Evolutionary conservation across 2,797 vertebrate genomes (phyloP), one percentile per base, ranked within the genome.

Genomic region (Phalanger gymnotis): DNA sequence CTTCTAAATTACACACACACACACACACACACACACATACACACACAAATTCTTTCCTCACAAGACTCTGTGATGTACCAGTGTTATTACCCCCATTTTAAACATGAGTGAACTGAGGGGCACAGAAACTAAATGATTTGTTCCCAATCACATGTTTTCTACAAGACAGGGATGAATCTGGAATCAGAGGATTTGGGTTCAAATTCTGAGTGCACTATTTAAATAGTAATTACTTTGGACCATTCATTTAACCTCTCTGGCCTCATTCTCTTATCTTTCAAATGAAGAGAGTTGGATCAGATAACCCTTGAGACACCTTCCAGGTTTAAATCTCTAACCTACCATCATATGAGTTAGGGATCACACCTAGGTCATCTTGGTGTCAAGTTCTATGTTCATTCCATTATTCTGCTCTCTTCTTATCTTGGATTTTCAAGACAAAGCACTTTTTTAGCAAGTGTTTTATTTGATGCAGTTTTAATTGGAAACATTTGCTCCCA

Each of bases 401-500:
- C 22, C 25, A 51, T 25, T 47, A 51, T 87, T 51, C 3, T 47
- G 0, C 51, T 47, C 73, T 87, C 25, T 2, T 61, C 61, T 40
- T 1, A n/a, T 40, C 22, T 81, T 81, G 47, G 73, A 5, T 53
- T 95, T 89, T 94, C 10, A 95, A 81, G 40, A 57, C 22, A 40
- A 55, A 92, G 55, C 53, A n/a, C 90, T 95, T 56, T 81, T 87
- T 56, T 90, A 92, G 73, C 3, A 55, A 53, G 22, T 40, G 53
- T 89, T 30, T 73, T 90, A 55, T 0, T 55, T 93, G 53, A 14
- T 92, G 90, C 19, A 58, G 92, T 66, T 93, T 94, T 92, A 58
- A 52, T 92, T 30, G 27, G 81, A 92, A 96, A 55, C 61, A 58
- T 95, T 90, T 95, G 12, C 54, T 95, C 13, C 52, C 13, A 95